These are phyloP conservation scores for Ceratosolen solmsi DNA, from an alignment of 1,140 invertebrate genomes.

Conservation along the genomic window DNA sequence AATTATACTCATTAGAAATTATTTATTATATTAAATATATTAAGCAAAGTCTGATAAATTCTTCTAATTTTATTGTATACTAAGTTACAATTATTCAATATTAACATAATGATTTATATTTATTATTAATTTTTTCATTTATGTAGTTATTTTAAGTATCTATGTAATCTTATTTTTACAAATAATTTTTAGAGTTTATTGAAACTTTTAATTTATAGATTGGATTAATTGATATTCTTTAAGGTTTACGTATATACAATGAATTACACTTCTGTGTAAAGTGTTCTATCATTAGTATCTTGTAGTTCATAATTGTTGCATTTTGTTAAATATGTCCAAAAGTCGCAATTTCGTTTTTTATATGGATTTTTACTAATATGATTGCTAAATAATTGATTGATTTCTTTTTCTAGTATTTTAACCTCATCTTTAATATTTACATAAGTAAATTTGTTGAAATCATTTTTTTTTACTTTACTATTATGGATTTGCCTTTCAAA, in stretches of 20 bases:
- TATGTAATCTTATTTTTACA: no score
- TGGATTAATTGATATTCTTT: no score
- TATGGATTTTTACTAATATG: background rate
- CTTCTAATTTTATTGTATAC: no score
- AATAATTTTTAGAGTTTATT: no score
- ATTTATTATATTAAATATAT: no score
- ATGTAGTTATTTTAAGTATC: no score
- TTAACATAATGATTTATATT: no score
- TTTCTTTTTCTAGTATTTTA: background rate
- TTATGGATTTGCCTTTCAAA: background rate
- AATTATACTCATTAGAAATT: no score
- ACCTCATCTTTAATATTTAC: background rate
- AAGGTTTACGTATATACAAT: background rate
- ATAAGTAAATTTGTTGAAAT: background rate
- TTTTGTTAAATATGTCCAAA: background rate
- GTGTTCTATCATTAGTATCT: background rate
- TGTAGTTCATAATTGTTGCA: background rate
- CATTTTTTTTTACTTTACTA: background rate
- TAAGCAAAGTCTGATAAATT: no score
- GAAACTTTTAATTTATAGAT: no score
- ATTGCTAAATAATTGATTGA: background rate
- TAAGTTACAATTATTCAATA: no score
- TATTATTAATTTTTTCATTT: no score
- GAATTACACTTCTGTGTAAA: background rate
- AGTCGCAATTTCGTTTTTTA: background rate